A percentile compares a stretch with the other conserved stretches of the same genome.
These are phyloP conservation scores for Dicyrtoma fusca DNA, from an alignment of 2,888 invertebrate species.

Conservation along the genomic window DNA sequence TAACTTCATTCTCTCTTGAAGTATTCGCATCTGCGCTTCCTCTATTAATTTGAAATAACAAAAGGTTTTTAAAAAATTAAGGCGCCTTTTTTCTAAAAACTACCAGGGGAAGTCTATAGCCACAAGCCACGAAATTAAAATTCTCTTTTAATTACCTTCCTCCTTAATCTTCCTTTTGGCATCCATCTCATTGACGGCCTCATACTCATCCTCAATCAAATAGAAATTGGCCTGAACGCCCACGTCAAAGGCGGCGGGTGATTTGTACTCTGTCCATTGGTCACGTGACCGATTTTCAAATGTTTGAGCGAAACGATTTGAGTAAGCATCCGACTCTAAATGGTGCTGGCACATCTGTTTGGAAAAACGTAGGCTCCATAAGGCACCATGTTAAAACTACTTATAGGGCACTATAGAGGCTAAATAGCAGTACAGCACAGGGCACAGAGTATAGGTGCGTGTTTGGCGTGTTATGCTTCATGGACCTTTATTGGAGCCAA, in stretches of 20 bases:
- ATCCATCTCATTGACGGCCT: slow-evolving; percentile 44
- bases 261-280: slow-evolving; percentile 40
- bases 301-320: slow-evolving; percentile 28
- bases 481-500: too few relatives aligned
- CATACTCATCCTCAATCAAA: slow-evolving; percentile 53
- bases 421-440: too few relatives aligned
- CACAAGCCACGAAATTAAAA: not conserved
- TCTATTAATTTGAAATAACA: too few relatives aligned
- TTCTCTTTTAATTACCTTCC: slow-evolving; percentile 37
- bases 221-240: slow-evolving; percentile 36
- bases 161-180: slow-evolving; percentile 40
- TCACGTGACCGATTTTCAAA: slow-evolving; percentile 37
- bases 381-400: too few relatives aligned
- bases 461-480: too few relatives aligned
- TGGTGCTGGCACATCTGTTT: slow-evolving; percentile 53
- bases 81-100: too few relatives aligned
- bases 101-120: too few relatives aligned
- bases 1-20: slow-evolving; percentile 22
- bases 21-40: slow-evolving; percentile 20
- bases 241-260: slow-evolving; percentile 31
- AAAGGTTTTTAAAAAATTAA: too few relatives aligned
- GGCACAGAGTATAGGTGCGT: too few relatives aligned
- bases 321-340: slow-evolving; percentile 49
- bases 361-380: too few relatives aligned
- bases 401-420: too few relatives aligned